Evolutionary conservation across 2,888 invertebrate species (phyloP).

Genomic region (Oscheius sp.): DNA sequence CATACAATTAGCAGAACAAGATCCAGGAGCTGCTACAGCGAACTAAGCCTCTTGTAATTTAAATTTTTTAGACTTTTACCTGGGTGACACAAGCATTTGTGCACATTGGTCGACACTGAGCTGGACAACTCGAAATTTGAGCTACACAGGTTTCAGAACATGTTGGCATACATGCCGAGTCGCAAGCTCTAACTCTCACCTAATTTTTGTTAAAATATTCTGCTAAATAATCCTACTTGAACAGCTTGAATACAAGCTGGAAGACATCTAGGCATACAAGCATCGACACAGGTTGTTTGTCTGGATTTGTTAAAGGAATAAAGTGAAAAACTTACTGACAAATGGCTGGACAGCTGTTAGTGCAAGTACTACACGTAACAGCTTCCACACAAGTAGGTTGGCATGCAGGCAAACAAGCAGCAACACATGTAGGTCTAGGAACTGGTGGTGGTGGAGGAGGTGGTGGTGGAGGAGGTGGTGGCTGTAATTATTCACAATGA

Average conservation of each 20-base stretch:
- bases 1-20: slow-evolving; percentile 49
- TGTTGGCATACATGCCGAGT: slow-evolving; percentile 54
- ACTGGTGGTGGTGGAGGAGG: slow-evolving; percentile 37
- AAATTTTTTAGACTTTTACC: neutral
- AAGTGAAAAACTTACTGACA: slow-evolving; percentile 38
- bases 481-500: neutral
- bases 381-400: slow-evolving; percentile 44
- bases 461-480: slow-evolving; percentile 28
- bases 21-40: slow-evolving; percentile 3
- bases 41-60: neutral
- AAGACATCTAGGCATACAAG: slow-evolving; percentile 56
- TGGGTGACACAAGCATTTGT: slow-evolving; percentile 51
- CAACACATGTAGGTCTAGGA: slow-evolving; percentile 50
- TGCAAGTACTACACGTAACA: slow-evolving; percentile 54
- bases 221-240: slow-evolving; percentile 29
- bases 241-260: slow-evolving; percentile 56
- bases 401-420: slow-evolving; percentile 18
- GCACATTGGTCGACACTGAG: slow-evolving; percentile 54
- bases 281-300: slow-evolving; percentile 44
- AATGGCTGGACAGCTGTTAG: slow-evolving; percentile 47
- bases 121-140: slow-evolving; percentile 46
- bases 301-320: slow-evolving; percentile 24
- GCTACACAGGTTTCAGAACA: slow-evolving; percentile 41
- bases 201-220: neutral
- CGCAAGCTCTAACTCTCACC: slow-evolving; percentile 35